Conservation (phyloP, 2,113 vertebrate species). For the Larimichthys crocea region DNA sequence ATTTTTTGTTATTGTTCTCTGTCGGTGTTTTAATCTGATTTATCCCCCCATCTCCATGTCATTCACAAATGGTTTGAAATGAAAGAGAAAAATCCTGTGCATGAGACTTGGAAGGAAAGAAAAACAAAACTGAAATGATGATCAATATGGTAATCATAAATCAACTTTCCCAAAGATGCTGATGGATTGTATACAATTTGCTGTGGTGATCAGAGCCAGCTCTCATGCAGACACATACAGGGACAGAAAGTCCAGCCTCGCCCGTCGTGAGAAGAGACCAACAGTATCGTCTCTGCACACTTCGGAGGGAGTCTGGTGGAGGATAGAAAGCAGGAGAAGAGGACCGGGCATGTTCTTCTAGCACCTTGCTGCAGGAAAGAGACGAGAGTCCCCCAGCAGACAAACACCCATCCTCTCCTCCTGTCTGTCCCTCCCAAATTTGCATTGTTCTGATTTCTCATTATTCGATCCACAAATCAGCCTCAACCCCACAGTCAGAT, state of each 20-base stretch:
- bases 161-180: slow-evolving; percentile 63
- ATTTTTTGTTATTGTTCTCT: slow-evolving; percentile 50
- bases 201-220: slow-evolving; percentile 65
- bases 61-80: slow-evolving; percentile 63
- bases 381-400: slow-evolving; percentile 68
- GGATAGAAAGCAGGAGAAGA: slow-evolving; percentile 50
- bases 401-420: slow-evolving; percentile 57
- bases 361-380: slow-evolving; percentile 75
- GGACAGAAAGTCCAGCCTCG: slow-evolving; percentile 32
- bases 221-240: slow-evolving; percentile 59
- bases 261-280: not conserved
- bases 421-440: slow-evolving; percentile 33
- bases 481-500: slow-evolving; percentile 15
- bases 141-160: slow-evolving; percentile 65
- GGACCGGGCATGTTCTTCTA: slow-evolving; percentile 72
- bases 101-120: slow-evolving; percentile 46
- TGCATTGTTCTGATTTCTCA: slow-evolving; percentile 30
- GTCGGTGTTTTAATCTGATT: slow-evolving; percentile 55
- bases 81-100: slow-evolving; percentile 44
- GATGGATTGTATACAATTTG: slow-evolving; percentile 71
- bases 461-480: slow-evolving; percentile 8
- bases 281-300: slow-evolving; percentile 18
- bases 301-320: slow-evolving; percentile 19
- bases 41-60: slow-evolving; percentile 58
- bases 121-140: slow-evolving; percentile 27